These are phyloP conservation scores for Pseudomugil gertrudae DNA, from an alignment of 2,797 vertebrate genomes.

Conservation along the genomic window DNA sequence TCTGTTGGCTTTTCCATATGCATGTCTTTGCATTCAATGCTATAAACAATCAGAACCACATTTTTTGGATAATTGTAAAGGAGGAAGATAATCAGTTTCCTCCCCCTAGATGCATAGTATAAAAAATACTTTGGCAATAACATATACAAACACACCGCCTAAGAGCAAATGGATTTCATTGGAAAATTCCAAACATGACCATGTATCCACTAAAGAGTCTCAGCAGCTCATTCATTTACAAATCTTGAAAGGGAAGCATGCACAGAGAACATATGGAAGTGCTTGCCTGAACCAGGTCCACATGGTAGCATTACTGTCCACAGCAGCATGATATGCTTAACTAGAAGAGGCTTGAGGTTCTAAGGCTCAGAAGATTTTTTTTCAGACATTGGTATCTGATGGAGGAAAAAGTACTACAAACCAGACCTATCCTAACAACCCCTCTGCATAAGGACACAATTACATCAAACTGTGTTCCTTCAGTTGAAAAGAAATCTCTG, in stretches of 20 bases:
- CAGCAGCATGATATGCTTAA: constrained; percentile 54
- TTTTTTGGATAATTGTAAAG: constrained; percentile 45
- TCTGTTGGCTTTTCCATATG: constrained; percentile 21
- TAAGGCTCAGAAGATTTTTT: constrained; percentile 51
- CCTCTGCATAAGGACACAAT: constrained; percentile 76
- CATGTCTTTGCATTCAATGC: constrained; percentile 20
- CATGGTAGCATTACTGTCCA: constrained; percentile 72
- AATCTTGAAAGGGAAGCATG: constrained; percentile 74
- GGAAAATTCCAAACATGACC: constrained; percentile 67
- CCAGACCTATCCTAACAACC: constrained; percentile 55
- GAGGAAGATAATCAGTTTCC: constrained; percentile 43
- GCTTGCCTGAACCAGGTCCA: constrained; percentile 73
- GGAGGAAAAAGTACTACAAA: constrained; percentile 49
- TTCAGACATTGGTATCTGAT: constrained; percentile 63
- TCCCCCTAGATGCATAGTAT: constrained; percentile 8
- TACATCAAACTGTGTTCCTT: constrained; percentile 71
- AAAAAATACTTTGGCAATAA: no score
- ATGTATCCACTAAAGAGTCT: constrained; percentile 36
- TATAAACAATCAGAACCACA: constrained; percentile 50
- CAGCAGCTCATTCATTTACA: constrained; percentile 78
- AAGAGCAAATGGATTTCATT: constrained; percentile 56
- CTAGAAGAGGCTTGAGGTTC: constrained; percentile 42
- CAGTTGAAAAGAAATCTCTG: constrained; percentile 67
- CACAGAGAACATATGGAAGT: constrained; percentile 75
- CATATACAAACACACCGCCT: constrained; percentile 53